Evolutionary conservation across 2,113 vertebrate species (phyloP).

Genomic region (Anarhynchus alexandrinus): DNA sequence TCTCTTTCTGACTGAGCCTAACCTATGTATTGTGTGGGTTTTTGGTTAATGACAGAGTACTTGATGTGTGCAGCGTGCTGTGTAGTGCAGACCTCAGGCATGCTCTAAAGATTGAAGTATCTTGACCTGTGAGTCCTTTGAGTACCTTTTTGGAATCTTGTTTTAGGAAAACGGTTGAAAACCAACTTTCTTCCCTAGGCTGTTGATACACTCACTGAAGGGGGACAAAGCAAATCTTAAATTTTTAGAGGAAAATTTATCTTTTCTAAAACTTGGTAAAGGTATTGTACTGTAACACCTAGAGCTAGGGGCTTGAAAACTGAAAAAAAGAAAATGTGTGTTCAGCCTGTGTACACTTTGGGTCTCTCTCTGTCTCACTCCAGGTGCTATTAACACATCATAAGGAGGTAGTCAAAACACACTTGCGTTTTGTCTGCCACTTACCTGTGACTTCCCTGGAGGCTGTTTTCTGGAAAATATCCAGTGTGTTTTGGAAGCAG

Average conservation of each 20-base stretch:
- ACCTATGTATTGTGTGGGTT: neutral
- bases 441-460: conserved; percentile 20
- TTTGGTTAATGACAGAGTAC: neutral
- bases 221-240: neutral
- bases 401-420: conserved; percentile 14
- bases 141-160: neutral
- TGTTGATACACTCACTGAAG: neutral
- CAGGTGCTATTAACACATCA: neutral
- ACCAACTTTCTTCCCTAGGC: neutral
- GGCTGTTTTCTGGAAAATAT: neutral
- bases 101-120: neutral
- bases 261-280: neutral
- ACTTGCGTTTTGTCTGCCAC: neutral
- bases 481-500: neutral
- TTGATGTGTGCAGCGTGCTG: neutral
- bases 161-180: neutral
- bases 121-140: neutral
- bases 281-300: neutral
- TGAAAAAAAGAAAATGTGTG: neutral
- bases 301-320: neutral
- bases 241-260: neutral
- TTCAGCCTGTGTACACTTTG: neutral
- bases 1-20: neutral
- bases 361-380: neutral
- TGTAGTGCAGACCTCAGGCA: rapidly evolving